Conservation (phyloP, 2,888 invertebrate species). For the Tholera decimalis region DNA sequence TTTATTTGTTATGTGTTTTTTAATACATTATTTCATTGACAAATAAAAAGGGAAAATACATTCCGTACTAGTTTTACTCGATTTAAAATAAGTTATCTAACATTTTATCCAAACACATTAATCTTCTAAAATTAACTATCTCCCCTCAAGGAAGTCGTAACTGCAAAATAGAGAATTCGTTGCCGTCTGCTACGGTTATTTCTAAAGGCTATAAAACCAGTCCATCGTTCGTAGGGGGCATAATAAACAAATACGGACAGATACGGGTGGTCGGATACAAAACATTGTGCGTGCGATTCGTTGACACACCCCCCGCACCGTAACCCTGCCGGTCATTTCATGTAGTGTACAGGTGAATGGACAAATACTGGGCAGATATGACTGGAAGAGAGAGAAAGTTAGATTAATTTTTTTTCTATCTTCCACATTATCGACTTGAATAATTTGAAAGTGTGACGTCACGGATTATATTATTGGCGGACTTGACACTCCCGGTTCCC, state of each 20-base stretch:
- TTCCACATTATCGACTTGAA: background rate
- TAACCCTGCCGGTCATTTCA: slow-evolving; percentile 61
- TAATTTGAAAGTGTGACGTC: background rate
- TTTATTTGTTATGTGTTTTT: no score
- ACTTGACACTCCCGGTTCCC: background rate
- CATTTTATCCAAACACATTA: slow-evolving; percentile 26
- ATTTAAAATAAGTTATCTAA: slow-evolving; percentile 15
- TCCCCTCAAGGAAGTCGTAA: slow-evolving; percentile 73
- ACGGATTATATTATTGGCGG: background rate
- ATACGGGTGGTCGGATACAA: slow-evolving; percentile 86
- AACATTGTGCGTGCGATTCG: slow-evolving; percentile 81
- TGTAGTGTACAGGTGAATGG: slow-evolving; percentile 45
- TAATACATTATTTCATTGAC: no score
- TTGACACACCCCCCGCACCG: slow-evolving; percentile 78
- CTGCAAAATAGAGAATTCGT: slow-evolving; percentile 72
- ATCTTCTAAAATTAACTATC: slow-evolving; percentile 58
- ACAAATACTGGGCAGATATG: slow-evolving; percentile 43
- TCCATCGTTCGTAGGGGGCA: slow-evolving; percentile 71
- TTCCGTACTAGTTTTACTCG: background rate
- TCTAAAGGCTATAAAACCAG: slow-evolving; percentile 83
- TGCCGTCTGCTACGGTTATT: slow-evolving; percentile 78
- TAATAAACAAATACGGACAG: slow-evolving; percentile 83
- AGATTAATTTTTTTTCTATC: no score
- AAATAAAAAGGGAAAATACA: no score
- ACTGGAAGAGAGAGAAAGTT: slow-evolving; percentile 6